Evolutionary conservation across 1,140 invertebrate genomes (phyloP).

Genomic region (Doryteuthis pealeii): DNA sequence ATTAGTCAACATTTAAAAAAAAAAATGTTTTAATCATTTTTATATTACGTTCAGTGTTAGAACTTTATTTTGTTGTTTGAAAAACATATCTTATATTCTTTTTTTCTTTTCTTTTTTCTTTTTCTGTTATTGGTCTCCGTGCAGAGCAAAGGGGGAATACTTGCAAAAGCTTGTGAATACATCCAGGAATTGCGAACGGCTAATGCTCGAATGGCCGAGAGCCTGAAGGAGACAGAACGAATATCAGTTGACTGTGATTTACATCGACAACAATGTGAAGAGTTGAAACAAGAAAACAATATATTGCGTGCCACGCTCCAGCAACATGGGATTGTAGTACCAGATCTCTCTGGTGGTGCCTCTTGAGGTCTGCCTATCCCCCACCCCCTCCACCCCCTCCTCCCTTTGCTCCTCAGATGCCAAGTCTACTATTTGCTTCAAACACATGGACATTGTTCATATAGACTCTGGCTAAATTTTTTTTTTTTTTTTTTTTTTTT

Average conservation of each 20-base stretch:
- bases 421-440: too few species aligned
- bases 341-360: conserved; percentile 36
- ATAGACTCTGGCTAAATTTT: too few species aligned
- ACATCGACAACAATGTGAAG: conserved; percentile 65
- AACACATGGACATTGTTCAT: too few species aligned
- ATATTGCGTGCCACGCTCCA: conserved; percentile 64
- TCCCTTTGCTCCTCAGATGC: too few species aligned
- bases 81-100: not conserved
- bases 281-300: conserved; percentile 68
- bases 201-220: conserved; percentile 71
- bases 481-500: too few species aligned
- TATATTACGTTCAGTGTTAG: too few species aligned
- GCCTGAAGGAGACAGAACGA: conserved; percentile 68
- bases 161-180: conserved; percentile 95
- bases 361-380: conserved; percentile 32
- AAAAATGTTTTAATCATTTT: too few species aligned
- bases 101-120: conserved; percentile 5
- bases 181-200: conserved; percentile 81
- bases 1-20: too few species aligned
- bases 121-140: conserved; percentile 18
- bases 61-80: too few species aligned
- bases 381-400: too few species aligned
- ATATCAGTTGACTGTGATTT: conserved; percentile 65
- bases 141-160: conserved; percentile 92
- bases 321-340: conserved; percentile 57